Conservation (phyloP, 2,797 vertebrate genomes). For the Chelmon rostratus region DNA sequence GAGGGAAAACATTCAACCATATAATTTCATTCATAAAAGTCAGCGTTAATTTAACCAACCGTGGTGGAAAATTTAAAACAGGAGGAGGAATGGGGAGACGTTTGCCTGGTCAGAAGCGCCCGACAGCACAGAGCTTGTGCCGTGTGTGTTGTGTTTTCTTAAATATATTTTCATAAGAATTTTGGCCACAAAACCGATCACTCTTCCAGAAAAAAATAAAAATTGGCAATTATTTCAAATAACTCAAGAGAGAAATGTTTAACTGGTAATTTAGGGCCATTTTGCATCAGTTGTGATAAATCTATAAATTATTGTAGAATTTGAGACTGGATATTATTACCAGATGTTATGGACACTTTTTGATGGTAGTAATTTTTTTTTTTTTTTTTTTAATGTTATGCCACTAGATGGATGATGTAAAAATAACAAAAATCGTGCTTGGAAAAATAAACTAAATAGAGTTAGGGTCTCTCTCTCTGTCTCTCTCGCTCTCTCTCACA, state of each 20-base stretch:
- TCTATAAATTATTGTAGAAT: not conserved
- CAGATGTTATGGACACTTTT: not conserved
- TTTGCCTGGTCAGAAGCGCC: too few relatives aligned
- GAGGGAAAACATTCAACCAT: not conserved
- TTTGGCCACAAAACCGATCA: too few relatives aligned
- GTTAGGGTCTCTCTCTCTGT: not conserved
- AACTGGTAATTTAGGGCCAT: not conserved
- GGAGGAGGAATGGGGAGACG: too few relatives aligned
- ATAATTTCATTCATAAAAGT: not conserved
- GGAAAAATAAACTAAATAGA: not conserved
- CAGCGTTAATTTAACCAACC: not conserved
- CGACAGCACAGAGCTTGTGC: too few relatives aligned
- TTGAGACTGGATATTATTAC: not conserved
- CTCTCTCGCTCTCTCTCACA: not conserved
- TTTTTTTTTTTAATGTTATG: not conserved
- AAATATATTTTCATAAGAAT: not conserved
- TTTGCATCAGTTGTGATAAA: not conserved
- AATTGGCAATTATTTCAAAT: not conserved
- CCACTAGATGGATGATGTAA: not conserved
- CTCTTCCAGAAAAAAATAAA: not conserved
- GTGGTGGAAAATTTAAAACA: not conserved
- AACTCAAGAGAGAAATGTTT: not conserved
- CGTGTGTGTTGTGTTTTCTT: too few relatives aligned
- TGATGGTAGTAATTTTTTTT: too few relatives aligned
- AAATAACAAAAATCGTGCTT: not conserved